Evolutionary conservation across 2,113 vertebrate genomes (phyloP).

Genomic region (Cairina moschata): DNA sequence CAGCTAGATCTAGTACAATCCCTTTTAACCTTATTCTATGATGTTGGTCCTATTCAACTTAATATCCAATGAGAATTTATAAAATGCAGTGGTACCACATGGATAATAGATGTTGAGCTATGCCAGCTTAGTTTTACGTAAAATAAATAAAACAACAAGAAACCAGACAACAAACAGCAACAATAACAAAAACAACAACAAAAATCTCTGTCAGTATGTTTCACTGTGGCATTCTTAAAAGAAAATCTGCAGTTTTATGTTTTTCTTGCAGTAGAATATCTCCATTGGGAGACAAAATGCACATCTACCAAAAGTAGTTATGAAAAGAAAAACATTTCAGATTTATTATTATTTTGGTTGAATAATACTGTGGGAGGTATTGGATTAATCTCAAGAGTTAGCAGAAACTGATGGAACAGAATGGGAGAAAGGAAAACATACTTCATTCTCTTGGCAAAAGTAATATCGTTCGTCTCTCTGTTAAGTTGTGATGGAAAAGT

Average conservation of each 20-base stretch:
- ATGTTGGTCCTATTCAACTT: neutral
- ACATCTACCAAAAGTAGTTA: constrained; percentile 27
- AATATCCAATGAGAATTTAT: neutral
- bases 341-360: constrained; percentile 25
- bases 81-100: neutral
- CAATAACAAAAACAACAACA: neutral
- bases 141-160: neutral
- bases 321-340: neutral
- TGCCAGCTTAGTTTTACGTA: neutral
- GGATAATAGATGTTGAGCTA: neutral
- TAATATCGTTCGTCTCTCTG: neutral
- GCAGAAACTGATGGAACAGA: neutral
- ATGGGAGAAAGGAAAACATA: constrained; percentile 14
- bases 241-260: constrained; percentile 15
- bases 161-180: neutral
- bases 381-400: constrained; percentile 19
- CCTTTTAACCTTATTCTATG: neutral
- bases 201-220: neutral
- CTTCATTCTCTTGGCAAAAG: constrained; percentile 35
- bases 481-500: neutral
- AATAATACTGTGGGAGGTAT: neutral
- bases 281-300: constrained; percentile 17
- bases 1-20: no score
- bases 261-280: neutral
- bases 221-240: constrained; percentile 12